Evolutionary conservation across 2,797 vertebrate species (phyloP), one percentile per base, ranked within the genome.

Genomic region (Hydrophis major): DNA sequence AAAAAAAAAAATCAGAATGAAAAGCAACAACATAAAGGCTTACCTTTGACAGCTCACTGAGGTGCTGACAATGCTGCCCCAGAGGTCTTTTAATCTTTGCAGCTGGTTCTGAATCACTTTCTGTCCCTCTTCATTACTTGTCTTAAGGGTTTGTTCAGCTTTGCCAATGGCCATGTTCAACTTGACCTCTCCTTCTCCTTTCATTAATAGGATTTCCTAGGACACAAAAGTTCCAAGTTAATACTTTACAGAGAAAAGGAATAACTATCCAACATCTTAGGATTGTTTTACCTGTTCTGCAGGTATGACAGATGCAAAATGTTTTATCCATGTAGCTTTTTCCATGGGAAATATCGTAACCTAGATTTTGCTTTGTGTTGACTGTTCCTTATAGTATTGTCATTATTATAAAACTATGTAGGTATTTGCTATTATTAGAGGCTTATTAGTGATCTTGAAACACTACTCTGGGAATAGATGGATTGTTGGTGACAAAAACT

Each of bases 121-220:
- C 97, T 98, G 98, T 27, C 98, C 99, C 94, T 99, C 99, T 89
- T 97, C 94, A 94, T 97, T 98, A 96, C 98, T 99, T 95, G 98
- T 99, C 95, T 97, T 99, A 93, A 99, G 96, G 28, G 98, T 98
- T 97, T 99, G 98, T 53, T 99, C 99, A 87, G 98, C 99, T 98
- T 99, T 99, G 91, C 99, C 99, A 20, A 99, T 98, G 2, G 99
- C 98, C 98, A 99, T 98, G 92, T 99, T 99, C 95, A 99, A 96
- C 95, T 99, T 99, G 78, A 99, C 99, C 92, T 99, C 99, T 4
- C 99, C 99, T 37, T 99, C 99, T 0, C 99, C 99, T 96, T 99
- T 99, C 98, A 99, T 98, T 92, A 99, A 96, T 89, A 99, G 97
- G 94, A 99, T 98, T 66, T 99, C 99, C 99, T 99, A 74, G 14